A percentile compares a stretch with the other conserved stretches of the same genome.
phyloP scores from a whole-genome alignment of 2,888 invertebrate species.

The Prostheceraeus crozeri region DNA sequence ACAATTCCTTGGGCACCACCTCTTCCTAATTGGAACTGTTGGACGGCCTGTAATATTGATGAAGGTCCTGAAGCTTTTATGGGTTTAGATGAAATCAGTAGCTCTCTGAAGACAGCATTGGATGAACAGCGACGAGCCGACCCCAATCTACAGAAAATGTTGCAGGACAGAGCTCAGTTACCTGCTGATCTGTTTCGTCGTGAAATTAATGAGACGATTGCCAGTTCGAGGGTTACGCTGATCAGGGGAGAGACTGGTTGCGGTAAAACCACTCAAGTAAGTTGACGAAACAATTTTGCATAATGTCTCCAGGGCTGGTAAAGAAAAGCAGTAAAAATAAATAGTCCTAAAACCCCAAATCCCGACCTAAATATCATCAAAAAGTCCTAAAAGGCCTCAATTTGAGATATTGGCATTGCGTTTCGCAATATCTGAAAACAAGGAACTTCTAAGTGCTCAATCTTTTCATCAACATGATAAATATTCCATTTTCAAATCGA shows the following conservation, averaged over 20 bases:
- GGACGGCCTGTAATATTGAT: slow-evolving; percentile 90
- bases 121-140: slow-evolving; percentile 26
- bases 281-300: too few relatives aligned
- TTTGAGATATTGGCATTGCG: too few relatives aligned
- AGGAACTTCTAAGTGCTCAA: too few relatives aligned
- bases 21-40: slow-evolving; percentile 90
- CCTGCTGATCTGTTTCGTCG: slow-evolving; percentile 72
- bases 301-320: too few relatives aligned
- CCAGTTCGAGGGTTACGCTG: slow-evolving; percentile 48
- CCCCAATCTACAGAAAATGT: slow-evolving; percentile 43
- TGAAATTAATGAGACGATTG: slow-evolving; percentile 55
- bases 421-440: too few relatives aligned
- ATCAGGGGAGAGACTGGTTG: slow-evolving; percentile 57
- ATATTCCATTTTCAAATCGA: too few relatives aligned
- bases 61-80: slow-evolving; percentile 64
- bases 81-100: slow-evolving; percentile 36
- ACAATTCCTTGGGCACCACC: slow-evolving; percentile 91
- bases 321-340: too few relatives aligned
- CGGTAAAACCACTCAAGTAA: slow-evolving; percentile 57
- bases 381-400: too few relatives aligned
- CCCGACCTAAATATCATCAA: too few relatives aligned
- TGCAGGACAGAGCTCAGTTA: slow-evolving; percentile 66
- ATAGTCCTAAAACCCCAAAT: too few relatives aligned
- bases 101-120: background rate
- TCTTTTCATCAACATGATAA: too few relatives aligned